Evolutionary conservation across 2,888 invertebrate genomes (phyloP).

Genomic region (Drosophila ezoana): DNA sequence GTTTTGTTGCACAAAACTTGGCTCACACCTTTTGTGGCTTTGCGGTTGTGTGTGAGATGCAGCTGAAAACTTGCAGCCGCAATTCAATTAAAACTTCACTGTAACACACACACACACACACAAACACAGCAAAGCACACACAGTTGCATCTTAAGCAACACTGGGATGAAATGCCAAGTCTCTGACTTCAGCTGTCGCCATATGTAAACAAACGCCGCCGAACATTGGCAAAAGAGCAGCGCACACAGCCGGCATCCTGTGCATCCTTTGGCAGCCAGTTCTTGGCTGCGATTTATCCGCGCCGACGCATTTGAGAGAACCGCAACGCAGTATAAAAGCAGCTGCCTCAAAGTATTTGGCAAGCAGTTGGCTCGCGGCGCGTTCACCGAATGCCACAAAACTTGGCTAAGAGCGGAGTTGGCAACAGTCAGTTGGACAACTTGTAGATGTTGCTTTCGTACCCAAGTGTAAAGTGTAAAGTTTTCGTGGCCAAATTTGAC

Average conservation of each 20-base stretch:
- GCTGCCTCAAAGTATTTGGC: slow-evolving; percentile 24
- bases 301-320: slow-evolving; percentile 42
- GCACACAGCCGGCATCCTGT: slow-evolving; percentile 46
- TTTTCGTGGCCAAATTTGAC: slow-evolving; percentile 17
- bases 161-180: slow-evolving; percentile 39
- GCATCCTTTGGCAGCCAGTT: slow-evolving; percentile 9
- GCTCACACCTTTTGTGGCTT: slow-evolving; percentile 59
- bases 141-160: slow-evolving; percentile 27
- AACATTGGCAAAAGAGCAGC: slow-evolving; percentile 62
- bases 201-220: slow-evolving; percentile 67
- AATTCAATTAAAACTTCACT: slow-evolving; percentile 79
- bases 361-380: slow-evolving; percentile 62
- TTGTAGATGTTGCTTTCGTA: slow-evolving; percentile 39
- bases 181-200: slow-evolving; percentile 62
- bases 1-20: slow-evolving; percentile 56
- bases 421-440: slow-evolving; percentile 22
- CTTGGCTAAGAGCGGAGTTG: background rate
- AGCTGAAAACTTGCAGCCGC: slow-evolving; percentile 78
- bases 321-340: slow-evolving; percentile 60
- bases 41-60: slow-evolving; percentile 41
- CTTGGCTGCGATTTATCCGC: slow-evolving; percentile 59
- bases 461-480: slow-evolving; percentile 8
- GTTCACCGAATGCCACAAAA: slow-evolving; percentile 20
- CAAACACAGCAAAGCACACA: slow-evolving; percentile 1
- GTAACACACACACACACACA: slow-evolving; percentile 35